phyloP scores from a whole-genome alignment of 2,113 vertebrate species.

The Terrapene triunguis region DNA sequence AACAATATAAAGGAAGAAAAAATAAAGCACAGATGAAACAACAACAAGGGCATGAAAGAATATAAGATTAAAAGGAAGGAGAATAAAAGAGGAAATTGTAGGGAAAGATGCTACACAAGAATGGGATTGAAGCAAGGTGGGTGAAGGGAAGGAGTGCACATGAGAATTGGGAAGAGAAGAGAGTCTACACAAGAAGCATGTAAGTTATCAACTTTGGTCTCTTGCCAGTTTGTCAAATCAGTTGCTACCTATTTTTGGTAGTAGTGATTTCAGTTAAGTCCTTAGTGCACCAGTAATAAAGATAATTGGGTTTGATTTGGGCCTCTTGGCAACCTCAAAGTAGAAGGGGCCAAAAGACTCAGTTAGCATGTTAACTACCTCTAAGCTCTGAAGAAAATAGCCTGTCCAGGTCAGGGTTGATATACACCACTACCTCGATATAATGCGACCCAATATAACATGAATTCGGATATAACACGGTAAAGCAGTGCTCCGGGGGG shows the following conservation, averaged over 20 bases:
- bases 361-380: neutral
- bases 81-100: neutral
- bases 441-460: too few relatives aligned
- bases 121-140: neutral
- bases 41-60: neutral
- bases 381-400: neutral
- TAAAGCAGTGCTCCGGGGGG: too few relatives aligned
- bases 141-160: neutral
- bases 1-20: neutral
- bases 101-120: neutral
- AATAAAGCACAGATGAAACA: neutral
- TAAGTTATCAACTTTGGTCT: neutral
- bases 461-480: too few relatives aligned
- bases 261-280: neutral
- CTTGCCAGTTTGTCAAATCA: neutral
- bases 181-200: neutral
- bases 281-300: neutral
- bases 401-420: neutral
- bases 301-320: neutral
- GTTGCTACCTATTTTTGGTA: neutral
- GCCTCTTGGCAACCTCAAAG: neutral
- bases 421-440: neutral
- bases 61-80: neutral
- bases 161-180: neutral
- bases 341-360: rapidly evolving